Percentiles rank a stretch among this genome's conserved stretches.
These are phyloP conservation scores for Athetis lepigone DNA, from an alignment of 2,888 invertebrate species.

Conservation along the genomic window DNA sequence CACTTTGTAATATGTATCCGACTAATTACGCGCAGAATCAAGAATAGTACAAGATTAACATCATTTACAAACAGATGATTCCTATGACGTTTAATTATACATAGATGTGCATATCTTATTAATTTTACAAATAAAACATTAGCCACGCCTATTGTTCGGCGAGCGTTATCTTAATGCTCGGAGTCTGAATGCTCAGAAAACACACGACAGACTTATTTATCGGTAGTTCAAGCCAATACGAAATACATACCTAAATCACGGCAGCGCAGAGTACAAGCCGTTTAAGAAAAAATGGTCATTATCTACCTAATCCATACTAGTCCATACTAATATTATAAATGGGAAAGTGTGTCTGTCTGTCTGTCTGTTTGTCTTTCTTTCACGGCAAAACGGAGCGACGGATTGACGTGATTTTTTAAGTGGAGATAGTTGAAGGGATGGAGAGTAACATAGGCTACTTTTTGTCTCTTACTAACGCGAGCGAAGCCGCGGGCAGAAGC, in stretches of 20 bases:
- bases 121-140: constrained; percentile 33
- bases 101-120: constrained; percentile 6
- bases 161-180: constrained; percentile 36
- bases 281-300: constrained; percentile 9
- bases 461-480: too few relatives aligned
- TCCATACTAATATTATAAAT: too few relatives aligned
- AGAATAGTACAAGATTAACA: neutral
- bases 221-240: neutral
- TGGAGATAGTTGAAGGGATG: too few relatives aligned
- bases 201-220: neutral
- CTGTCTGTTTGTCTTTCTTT: too few relatives aligned
- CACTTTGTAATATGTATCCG: too few relatives aligned
- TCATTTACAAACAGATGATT: neutral
- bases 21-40: neutral
- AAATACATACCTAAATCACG: neutral
- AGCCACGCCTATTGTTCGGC: constrained; percentile 34
- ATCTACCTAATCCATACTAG: neutral
- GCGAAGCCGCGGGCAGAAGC: too few relatives aligned
- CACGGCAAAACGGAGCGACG: too few relatives aligned
- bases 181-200: constrained; percentile 6
- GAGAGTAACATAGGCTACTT: too few relatives aligned
- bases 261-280: too few relatives aligned
- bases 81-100: constrained; percentile 11
- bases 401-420: too few relatives aligned
- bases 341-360: too few relatives aligned